Conservation (phyloP, 2,888 invertebrate species). For the Meloe dianella region DNA sequence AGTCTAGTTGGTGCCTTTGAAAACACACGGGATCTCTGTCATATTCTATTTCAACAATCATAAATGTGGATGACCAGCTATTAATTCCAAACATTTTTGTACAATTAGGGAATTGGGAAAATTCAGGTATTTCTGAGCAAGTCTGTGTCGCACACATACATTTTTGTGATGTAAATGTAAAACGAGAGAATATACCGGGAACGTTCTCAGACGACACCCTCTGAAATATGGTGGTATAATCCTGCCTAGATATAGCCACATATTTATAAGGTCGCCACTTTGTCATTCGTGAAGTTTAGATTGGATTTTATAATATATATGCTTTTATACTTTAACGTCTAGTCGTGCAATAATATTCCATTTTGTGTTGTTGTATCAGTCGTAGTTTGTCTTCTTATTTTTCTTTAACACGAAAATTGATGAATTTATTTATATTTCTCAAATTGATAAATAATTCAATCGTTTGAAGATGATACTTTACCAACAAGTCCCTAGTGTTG, state of each 20-base stretch:
- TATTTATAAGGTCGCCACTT: constrained; percentile 60
- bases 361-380: not conserved
- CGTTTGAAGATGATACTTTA: not conserved
- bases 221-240: constrained; percentile 58
- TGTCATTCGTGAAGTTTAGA: constrained; percentile 61
- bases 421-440: not conserved
- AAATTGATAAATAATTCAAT: not conserved
- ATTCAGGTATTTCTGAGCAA: constrained; percentile 25
- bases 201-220: constrained; percentile 52
- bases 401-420: constrained; percentile 8
- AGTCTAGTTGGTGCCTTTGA: constrained; percentile 38
- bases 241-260: constrained; percentile 59
- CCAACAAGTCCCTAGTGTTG: not conserved
- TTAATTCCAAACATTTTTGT: constrained; percentile 16
- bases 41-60: constrained; percentile 38
- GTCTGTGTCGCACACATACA: not conserved
- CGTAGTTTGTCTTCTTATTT: not conserved
- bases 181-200: constrained; percentile 22
- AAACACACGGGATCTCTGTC: constrained; percentile 48
- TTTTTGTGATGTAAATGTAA: not conserved
- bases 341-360: not conserved
- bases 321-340: constrained; percentile 26
- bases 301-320: constrained; percentile 60
- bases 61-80: constrained; percentile 7
- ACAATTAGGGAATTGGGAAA: not conserved